phyloP scores from a whole-genome alignment of 2,797 vertebrate genomes.

The Taenioides sp. region DNA sequence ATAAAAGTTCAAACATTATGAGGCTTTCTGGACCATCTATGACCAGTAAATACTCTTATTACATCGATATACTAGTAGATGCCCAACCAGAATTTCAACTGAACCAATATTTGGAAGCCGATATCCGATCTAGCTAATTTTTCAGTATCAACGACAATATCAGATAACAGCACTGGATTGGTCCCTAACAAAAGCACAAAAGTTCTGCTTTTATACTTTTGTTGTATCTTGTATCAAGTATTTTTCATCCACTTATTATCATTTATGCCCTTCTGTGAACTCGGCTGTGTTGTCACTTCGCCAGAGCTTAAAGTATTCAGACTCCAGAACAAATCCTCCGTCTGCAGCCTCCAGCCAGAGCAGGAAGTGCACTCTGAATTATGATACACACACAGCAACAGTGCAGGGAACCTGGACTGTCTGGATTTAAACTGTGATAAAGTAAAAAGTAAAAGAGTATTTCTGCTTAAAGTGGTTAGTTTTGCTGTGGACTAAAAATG shows the following conservation, averaged over 20 bases:
- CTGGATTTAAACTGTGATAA: background rate
- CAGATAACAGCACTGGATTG: no score
- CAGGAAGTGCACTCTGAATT: constrained; percentile 5
- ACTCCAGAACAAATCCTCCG: constrained; percentile 4
- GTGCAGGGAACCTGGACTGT: background rate
- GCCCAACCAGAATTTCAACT: no score
- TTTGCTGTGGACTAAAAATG: no score
- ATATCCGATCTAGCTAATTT: no score
- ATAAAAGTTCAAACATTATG: no score
- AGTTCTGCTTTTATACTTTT: background rate
- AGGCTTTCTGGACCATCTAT: no score
- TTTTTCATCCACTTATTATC: background rate
- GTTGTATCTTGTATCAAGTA: background rate
- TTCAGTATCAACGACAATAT: no score
- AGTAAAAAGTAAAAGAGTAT: background rate
- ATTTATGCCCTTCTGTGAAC: background rate
- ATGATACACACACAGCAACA: background rate
- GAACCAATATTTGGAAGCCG: no score
- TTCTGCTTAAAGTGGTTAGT: background rate
- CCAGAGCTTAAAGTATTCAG: background rate
- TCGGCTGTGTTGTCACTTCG: background rate
- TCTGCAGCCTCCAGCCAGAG: constrained; percentile 4
- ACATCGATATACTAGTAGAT: no score
- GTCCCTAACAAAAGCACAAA: no score
- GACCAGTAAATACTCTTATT: no score